Conservation (phyloP, 2,113 vertebrate species). For the Tichodroma muraria region DNA sequence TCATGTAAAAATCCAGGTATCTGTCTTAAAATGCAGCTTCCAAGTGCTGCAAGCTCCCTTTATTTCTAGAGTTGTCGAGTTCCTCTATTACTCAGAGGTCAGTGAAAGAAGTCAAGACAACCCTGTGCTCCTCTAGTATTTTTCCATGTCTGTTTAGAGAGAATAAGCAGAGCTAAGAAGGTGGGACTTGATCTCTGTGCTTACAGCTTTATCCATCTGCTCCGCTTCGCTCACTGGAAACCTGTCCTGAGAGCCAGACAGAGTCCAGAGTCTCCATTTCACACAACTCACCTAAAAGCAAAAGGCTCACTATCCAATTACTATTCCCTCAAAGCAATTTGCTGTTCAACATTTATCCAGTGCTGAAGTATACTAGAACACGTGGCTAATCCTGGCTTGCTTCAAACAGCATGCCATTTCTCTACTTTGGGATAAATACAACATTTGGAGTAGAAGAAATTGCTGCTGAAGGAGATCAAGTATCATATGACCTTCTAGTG, state of each 20-base stretch:
- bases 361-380: background rate
- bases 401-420: background rate
- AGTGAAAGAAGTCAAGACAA: background rate
- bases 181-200: background rate
- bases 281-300: conserved; percentile 39
- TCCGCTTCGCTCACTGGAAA: background rate
- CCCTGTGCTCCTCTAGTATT: background rate
- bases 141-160: background rate
- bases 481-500: background rate
- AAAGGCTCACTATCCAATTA: conserved; percentile 29
- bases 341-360: conserved; percentile 26
- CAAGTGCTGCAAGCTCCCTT: background rate
- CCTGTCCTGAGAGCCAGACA: background rate
- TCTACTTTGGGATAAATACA: background rate
- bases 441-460: background rate
- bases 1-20: background rate
- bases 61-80: background rate
- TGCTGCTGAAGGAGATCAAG: background rate
- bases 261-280: background rate
- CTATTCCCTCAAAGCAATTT: conserved; percentile 44
- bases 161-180: background rate
- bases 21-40: background rate
- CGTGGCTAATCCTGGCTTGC: background rate
- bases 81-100: background rate
- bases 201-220: background rate